Evolutionary conservation across 2,888 invertebrate species (phyloP).

Genomic region (Drosophila yooni): DNA sequence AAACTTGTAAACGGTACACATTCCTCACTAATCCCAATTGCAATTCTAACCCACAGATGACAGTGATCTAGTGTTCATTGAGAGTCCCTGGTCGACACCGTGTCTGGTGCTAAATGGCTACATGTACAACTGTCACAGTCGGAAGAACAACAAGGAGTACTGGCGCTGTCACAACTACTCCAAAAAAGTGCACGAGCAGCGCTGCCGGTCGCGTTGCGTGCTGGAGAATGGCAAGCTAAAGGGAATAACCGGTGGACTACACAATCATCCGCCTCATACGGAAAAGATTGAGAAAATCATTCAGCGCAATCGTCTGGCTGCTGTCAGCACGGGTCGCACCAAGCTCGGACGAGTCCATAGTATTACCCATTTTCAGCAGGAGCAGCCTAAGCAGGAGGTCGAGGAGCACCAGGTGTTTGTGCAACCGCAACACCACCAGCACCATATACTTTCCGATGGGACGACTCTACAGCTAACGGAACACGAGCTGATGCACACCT

Average conservation of each 20-base stretch:
- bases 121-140: slow-evolving; percentile 85
- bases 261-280: slow-evolving; percentile 85
- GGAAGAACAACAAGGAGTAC: slow-evolving; percentile 84
- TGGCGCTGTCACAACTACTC: slow-evolving; percentile 85
- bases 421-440: slow-evolving; percentile 35
- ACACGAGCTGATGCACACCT: slow-evolving; percentile 71
- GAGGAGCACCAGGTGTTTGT: slow-evolving; percentile 37
- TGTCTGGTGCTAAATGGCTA: slow-evolving; percentile 84
- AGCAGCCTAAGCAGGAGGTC: slow-evolving; percentile 39
- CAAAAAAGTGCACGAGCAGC: slow-evolving; percentile 82
- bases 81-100: slow-evolving; percentile 85
- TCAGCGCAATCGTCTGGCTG: slow-evolving; percentile 80
- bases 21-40: not conserved
- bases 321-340: slow-evolving; percentile 40
- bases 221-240: slow-evolving; percentile 83
- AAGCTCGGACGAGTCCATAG: slow-evolving; percentile 50
- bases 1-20: not conserved
- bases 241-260: slow-evolving; percentile 83
- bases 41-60: slow-evolving; percentile 42
- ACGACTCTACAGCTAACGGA: slow-evolving; percentile 66
- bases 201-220: slow-evolving; percentile 85
- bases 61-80: slow-evolving; percentile 82
- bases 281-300: slow-evolving; percentile 84
- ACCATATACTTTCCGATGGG: slow-evolving; percentile 44
- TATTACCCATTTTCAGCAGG: slow-evolving; percentile 44